Base-by-base conservation (phyloP, 2,113 vertebrate genomes). In the Chaenocephalus aceratus region DNA sequence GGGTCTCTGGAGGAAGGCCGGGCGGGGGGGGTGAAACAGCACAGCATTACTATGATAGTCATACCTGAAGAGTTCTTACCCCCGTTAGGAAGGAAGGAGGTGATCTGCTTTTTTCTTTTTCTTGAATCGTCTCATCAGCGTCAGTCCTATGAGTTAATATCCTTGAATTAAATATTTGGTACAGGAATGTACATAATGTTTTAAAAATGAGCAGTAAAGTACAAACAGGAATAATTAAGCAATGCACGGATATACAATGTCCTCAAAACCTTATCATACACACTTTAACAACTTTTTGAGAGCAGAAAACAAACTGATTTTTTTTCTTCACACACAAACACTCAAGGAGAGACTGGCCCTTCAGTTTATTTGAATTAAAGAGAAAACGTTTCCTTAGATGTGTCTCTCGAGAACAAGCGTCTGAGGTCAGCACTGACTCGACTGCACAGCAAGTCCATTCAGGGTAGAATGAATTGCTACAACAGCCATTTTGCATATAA, bases 401-500 rank as follows among this genome's bases (percentile, higher is more conserved):
- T 69, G 71, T 90, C 77, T 81, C 84, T 84, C 21, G 1, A 77
- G 61, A 84, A 83, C 80, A 88, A 88, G 86, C n/a, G 10, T 74
- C 79, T 77, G 75, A 89, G 86, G 81, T 87, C 84, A 79, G 68
- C 70, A 66, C 21, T 48, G 66, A 84, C 74, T 77, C 60, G n/a
- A 53, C 85, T 86, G 79, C 60, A 53, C 80, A 82, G 66, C 72
- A 59, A 77, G 72, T 89, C 81, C 75, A 51, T 51, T 63, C 83
- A 76, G 54, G 8, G 53, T 46, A 65, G 75, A 83, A 36, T 70
- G 58, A 81, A 78, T n/a, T 61, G 72, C 80, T 79, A 70, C 60
- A 7, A 75, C 83, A 77, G 72, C 86, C 82, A 78, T 86, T 91
- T 93, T 92, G 90, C 92, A 92, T 94, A 94, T 83, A 82, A 89